Evolutionary conservation across 2,797 vertebrate species (phyloP), one percentile per base, ranked within the genome.

Genomic region (Enteromius afrohamiltoni): DNA sequence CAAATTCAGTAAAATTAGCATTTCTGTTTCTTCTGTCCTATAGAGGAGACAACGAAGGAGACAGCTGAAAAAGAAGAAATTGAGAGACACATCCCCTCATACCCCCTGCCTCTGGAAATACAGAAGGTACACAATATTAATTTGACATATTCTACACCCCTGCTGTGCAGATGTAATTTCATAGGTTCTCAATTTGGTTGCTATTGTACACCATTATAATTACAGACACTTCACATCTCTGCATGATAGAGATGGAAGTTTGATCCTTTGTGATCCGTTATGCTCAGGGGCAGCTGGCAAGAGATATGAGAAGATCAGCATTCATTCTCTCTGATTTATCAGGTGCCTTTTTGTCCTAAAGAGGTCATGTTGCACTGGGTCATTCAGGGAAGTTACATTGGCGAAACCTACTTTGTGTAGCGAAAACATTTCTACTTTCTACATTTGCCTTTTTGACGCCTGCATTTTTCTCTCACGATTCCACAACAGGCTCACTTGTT

Each of bases 21-120:
- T 68, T 19, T 69, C 7, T 62, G 29, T 68, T 13, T 42, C 6
- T 51, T 37, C 13, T 42, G 31, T 40, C 29, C 71, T 11, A 21
- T 34, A 85, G 84, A 80, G 6, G 51, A 77, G 17, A 83, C 68
- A 26, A 40, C 40, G 0, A 37, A 3, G 2, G 51, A 82, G 37
- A 19, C 11, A 53, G 19, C 49, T 45, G 62, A 86, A 81, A 51
- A 86, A 83, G 77, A 83, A 31, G 88, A 93, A 88, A 95, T 96
- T 92, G 95, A 94, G 82, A 93, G 85, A 65, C 92, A 91, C 79
- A 70, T 89, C 83, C 95, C 95, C 2, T 6, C 92, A 77, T 92
- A 96, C 83, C 93, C 95, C 0, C 92, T 97, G 85, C 97, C 97
- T 17, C 92, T 96, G 83, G 96, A 95, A 90, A 96, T 97, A 85